These are phyloP conservation scores for Leptogaster cylindrica DNA, from an alignment of 2,888 invertebrate species.

Conservation along the genomic window DNA sequence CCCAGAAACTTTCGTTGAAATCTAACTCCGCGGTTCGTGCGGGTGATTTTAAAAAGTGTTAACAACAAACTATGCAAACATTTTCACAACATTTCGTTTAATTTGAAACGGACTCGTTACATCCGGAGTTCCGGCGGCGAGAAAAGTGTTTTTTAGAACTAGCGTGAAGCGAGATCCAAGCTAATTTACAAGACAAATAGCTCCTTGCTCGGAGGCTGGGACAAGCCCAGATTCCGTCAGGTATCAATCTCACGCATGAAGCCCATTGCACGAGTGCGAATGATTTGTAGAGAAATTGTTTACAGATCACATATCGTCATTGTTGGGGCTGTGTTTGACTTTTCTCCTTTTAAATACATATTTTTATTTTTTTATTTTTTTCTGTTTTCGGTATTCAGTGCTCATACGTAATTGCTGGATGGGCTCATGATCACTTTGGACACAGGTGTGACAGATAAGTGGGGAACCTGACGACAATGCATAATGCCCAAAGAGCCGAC, in stretches of 20 bases:
- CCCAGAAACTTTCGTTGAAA: too few species aligned
- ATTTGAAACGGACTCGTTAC: too few species aligned
- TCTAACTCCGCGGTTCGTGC: too few species aligned
- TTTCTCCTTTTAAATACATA: slow-evolving; percentile 27
- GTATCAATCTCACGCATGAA: slow-evolving; percentile 14
- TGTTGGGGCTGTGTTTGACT: slow-evolving; percentile 21
- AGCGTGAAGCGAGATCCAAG: too few species aligned
- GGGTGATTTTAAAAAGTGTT: too few species aligned
- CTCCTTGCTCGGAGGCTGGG: too few species aligned
- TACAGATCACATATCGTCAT: slow-evolving; percentile 44
- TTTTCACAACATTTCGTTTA: too few species aligned
- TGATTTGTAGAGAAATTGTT: slow-evolving; percentile 47
- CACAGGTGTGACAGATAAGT: slow-evolving; percentile 41
- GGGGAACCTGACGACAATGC: slow-evolving; percentile 16
- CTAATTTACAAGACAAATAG: too few species aligned
- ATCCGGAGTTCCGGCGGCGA: too few species aligned
- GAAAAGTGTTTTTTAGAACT: too few species aligned
- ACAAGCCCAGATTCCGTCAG: slow-evolving; percentile 22
- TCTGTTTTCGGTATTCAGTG: slow-evolving; percentile 30
- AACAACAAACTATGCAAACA: too few species aligned
- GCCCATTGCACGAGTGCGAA: neutral
- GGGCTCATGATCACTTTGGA: slow-evolving; percentile 6
- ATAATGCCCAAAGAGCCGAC: slow-evolving; percentile 8
- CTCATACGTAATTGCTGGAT: slow-evolving; percentile 40
- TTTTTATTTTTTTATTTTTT: slow-evolving; percentile 31